Percentiles rank a stretch among this genome's conserved stretches.
Evolutionary conservation across 35 echinoderm and acorn worm genomes (phyloP).

Genomic region (Anneissia japonica): DNA sequence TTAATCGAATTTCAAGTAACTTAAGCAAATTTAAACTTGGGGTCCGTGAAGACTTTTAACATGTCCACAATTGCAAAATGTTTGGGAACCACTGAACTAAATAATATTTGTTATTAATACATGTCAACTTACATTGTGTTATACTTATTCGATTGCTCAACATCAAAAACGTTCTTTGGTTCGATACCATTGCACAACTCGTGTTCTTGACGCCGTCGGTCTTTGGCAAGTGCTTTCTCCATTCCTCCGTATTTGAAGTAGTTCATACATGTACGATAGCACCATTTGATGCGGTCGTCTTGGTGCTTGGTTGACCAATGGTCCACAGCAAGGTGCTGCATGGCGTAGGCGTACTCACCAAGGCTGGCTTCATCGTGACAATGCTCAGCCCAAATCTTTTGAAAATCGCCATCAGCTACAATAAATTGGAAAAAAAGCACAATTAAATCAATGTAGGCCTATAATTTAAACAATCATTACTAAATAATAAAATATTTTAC

Average conservation of each 20-base stretch:
- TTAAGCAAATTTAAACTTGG: no score
- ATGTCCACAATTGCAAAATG: no score
- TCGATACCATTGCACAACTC: not conserved
- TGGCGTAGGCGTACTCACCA: constrained; percentile 94
- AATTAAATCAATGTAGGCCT: not conserved
- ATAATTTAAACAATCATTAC: not conserved
- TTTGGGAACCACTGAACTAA: no score
- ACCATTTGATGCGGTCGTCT: constrained; percentile 98
- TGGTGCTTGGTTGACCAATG: constrained; percentile 91
- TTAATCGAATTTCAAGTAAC: no score
- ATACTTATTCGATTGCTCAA: constrained; percentile 45
- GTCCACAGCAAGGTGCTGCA: constrained; percentile 93
- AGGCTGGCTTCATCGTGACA: constrained; percentile 87
- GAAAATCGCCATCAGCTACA: constrained; percentile 91
- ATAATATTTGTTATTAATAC: no score
- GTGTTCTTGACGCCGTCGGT: constrained; percentile 60
- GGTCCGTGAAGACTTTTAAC: no score
- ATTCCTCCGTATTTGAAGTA: constrained; percentile 92
- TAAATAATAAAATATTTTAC: no score
- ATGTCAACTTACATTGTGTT: constrained; percentile 91
- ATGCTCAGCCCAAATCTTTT: constrained; percentile 83
- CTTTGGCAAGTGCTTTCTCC: constrained; percentile 61
- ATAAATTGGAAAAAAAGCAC: constrained; percentile 6
- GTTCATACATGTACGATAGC: constrained; percentile 73
- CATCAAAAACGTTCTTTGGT: not conserved